Evolutionary conservation across 2,888 invertebrate genomes (phyloP).

Genomic region (Coelopa pilipes): DNA sequence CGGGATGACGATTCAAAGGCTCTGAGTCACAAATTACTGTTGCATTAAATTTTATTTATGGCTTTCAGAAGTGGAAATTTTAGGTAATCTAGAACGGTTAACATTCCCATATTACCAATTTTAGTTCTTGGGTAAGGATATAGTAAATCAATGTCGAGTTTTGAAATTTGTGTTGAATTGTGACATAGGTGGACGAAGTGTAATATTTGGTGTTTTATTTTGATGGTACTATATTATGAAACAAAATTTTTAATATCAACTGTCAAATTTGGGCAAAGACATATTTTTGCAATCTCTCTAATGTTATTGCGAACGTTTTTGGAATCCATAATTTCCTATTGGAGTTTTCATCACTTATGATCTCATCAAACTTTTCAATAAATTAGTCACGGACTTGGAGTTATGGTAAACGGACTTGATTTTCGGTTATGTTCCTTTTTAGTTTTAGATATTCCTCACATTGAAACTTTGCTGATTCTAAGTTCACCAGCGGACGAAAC

Average conservation of each 20-base stretch:
- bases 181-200: slow-evolving; percentile 29
- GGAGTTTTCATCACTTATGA: slow-evolving; percentile 2
- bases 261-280: slow-evolving; percentile 30
- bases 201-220: slow-evolving; percentile 30
- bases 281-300: slow-evolving; percentile 35
- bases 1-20: neutral
- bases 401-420: slow-evolving; percentile 20
- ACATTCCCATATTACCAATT: too few relatives aligned
- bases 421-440: neutral
- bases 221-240: slow-evolving; percentile 23
- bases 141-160: too few relatives aligned
- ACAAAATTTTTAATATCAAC: slow-evolving; percentile 29
- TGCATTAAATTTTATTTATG: slow-evolving; percentile 30
- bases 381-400: slow-evolving; percentile 15
- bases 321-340: slow-evolving; percentile 20
- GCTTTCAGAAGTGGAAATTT: too few relatives aligned
- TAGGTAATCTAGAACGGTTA: too few relatives aligned
- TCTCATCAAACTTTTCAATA: slow-evolving; percentile 38
- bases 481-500: neutral
- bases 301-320: slow-evolving; percentile 32
- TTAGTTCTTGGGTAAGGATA: too few relatives aligned
- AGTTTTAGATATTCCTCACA: slow-evolving; percentile 9
- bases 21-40: slow-evolving; percentile 24
- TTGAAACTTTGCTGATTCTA: slow-evolving; percentile 22
- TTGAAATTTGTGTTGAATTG: too few relatives aligned